A percentile compares a stretch with the other conserved stretches of the same genome.
Evolutionary conservation across 2,113 vertebrate species (phyloP).

Genomic region (Tinamus guttatus): DNA sequence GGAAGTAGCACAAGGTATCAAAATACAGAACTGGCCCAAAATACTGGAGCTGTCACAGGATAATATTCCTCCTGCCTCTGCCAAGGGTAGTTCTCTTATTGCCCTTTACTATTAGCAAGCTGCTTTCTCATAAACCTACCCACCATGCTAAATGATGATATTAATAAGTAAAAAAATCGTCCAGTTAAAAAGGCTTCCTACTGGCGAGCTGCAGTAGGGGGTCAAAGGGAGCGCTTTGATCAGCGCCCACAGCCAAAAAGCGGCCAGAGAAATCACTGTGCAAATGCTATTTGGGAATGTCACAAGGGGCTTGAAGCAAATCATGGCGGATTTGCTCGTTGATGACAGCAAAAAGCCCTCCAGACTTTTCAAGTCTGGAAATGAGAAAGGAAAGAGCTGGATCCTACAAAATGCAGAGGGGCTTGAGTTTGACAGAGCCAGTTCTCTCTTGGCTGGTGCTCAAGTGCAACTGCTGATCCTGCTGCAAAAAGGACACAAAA

Average conservation of each 20-base stretch:
- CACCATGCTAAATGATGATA: background rate
- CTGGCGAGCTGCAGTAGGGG: accelerated
- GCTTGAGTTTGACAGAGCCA: background rate
- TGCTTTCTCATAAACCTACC: background rate
- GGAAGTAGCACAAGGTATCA: background rate
- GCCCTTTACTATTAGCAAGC: background rate
- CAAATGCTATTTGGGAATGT: background rate
- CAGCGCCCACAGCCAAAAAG: background rate
- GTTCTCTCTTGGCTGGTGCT: background rate
- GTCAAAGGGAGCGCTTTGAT: background rate
- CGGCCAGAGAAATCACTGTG: background rate
- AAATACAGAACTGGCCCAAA: background rate
- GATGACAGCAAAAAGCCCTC: background rate
- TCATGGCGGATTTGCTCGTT: background rate
- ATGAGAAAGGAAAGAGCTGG: background rate
- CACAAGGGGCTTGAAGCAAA: background rate
- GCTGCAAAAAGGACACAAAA: accelerated
- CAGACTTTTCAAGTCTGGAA: background rate
- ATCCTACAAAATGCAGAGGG: background rate
- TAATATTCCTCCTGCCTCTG: background rate
- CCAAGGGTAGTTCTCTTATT: background rate
- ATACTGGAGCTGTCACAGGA: background rate
- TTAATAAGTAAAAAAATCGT: background rate
- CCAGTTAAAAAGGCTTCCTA: background rate
- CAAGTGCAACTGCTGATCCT: background rate